Percentiles rank a stretch among this genome's conserved stretches.
These are phyloP conservation scores for Sinotaia quadrata DNA, from an alignment of 2,888 invertebrate species.

Conservation along the genomic window DNA sequence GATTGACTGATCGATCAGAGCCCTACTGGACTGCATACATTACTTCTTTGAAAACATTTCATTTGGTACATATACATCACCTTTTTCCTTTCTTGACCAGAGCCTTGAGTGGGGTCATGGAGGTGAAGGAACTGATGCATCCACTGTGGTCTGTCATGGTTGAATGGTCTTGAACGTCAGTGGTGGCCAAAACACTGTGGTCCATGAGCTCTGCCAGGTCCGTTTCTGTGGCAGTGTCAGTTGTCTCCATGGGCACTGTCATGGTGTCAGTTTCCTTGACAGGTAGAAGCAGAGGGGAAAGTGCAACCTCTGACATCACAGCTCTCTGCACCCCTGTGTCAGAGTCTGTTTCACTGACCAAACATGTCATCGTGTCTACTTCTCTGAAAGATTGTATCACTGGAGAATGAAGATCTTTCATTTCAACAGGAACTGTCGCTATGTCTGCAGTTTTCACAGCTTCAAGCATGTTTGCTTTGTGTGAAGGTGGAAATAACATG, in stretches of 20 bases:
- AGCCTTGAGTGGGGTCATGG: slow-evolving; percentile 55
- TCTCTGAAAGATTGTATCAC: background rate
- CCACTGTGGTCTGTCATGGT: slow-evolving; percentile 44
- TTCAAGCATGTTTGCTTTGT: too few species aligned
- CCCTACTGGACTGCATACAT: too few species aligned
- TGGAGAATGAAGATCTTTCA: background rate
- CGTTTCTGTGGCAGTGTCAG: slow-evolving; percentile 29
- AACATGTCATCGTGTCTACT: background rate
- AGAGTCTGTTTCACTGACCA: background rate
- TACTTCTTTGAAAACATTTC: too few species aligned
- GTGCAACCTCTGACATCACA: background rate
- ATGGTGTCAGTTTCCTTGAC: slow-evolving; percentile 9
- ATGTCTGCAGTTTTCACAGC: background rate
- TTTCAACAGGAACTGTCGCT: background rate
- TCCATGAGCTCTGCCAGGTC: slow-evolving; percentile 22
- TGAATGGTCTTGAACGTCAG: slow-evolving; percentile 30
- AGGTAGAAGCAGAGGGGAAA: slow-evolving; percentile 2
- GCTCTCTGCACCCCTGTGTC: background rate
- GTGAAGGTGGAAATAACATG: too few species aligned
- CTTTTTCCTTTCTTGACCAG: slow-evolving; percentile 44
- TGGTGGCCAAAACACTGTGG: slow-evolving; percentile 28
- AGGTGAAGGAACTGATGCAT: slow-evolving; percentile 40
- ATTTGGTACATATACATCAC: slow-evolving; percentile 30
- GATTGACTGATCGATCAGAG: too few species aligned
- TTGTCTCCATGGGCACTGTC: background rate